Base-by-base conservation (phyloP, 2,797 vertebrate genomes). In the Hoplostethus mediterraneus region DNA sequence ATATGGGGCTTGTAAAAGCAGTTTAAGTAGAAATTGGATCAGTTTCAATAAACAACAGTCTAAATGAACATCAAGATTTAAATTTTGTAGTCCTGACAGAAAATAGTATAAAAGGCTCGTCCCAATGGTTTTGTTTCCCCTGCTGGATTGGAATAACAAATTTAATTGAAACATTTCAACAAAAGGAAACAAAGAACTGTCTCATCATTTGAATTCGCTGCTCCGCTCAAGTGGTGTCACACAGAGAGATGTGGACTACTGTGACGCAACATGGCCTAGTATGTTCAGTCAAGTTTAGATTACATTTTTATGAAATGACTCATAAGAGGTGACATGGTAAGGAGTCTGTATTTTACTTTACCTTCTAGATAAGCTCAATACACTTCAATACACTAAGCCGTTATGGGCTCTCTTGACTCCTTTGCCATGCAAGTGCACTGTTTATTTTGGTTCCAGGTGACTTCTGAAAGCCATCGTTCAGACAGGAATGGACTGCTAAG, bases 181-280 rank as follows among this genome's bases (percentile, higher is more conserved):
- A 1, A 10, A 71, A 59, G 76, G 71, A 73, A 73, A 53, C 62
- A 56, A 84, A 81, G 79, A 73, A 67, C 71, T 71, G 60, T 62
- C 78, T 90, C 89, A 92, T 93, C 78, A 71, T 80, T 83, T 81
- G 83, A 91, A 93, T 93, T 58, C 87, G 82, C 73, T 44, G 76
- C 78, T 82, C 64, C 68, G 42, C 74, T 67, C 55, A 65, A 79
- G 75, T 47, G 36, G 75, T 52, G 25, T 77, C 75, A 58, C 38
- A 57, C 51, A 36, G 71, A 60, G 68, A 65, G 68, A 65, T 40
- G 77, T n/a, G 64, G 63, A 53, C 47, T 21, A 3, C 28, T 21
- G 10, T 12, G 40, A 42, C 67, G 75, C 71, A 62, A 63, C 70
- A 60, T 44, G 17, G 60, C 13, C 6, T 63, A 57, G 77, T 65